Evolutionary conservation across 2,888 invertebrate genomes (phyloP).

Genomic region (Pecten maximus): DNA sequence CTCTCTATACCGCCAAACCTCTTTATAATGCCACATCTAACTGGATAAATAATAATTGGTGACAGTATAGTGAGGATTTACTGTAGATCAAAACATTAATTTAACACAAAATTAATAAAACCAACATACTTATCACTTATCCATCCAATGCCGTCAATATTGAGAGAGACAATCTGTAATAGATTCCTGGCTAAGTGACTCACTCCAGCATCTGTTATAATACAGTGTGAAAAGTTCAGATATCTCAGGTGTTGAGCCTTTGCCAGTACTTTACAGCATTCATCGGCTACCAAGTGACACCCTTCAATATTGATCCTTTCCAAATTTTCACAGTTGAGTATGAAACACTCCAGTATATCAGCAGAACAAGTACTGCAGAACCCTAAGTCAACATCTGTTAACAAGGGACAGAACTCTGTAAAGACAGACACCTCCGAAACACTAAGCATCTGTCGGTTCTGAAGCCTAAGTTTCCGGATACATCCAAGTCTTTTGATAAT

Average conservation of each 20-base stretch:
- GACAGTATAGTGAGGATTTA: too few species aligned
- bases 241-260: conserved; percentile 54
- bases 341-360: conserved; percentile 61
- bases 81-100: too few species aligned
- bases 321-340: conserved; percentile 63
- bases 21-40: too few species aligned
- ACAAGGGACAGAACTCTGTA: conserved; percentile 60
- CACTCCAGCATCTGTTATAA: conserved; percentile 64
- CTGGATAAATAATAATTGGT: too few species aligned
- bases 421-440: conserved; percentile 65
- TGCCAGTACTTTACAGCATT: conserved; percentile 58
- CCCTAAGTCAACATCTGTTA: conserved; percentile 68
- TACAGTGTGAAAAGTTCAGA: conserved; percentile 72
- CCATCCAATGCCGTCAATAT: conserved; percentile 72
- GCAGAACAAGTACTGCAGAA: conserved; percentile 65
- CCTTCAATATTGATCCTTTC: conserved; percentile 70
- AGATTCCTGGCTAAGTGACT: conserved; percentile 60
- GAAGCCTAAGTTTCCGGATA: conserved; percentile 60
- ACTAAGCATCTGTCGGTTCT: conserved; percentile 59
- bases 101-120: too few species aligned
- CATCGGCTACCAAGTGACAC: conserved; percentile 60
- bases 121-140: conserved; percentile 67
- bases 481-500: conserved; percentile 59
- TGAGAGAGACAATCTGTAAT: conserved; percentile 60
- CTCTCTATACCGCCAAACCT: too few species aligned